These are phyloP conservation scores for Anastatus disparis DNA, from an alignment of 1,140 invertebrate genomes.

Conservation along the genomic window DNA sequence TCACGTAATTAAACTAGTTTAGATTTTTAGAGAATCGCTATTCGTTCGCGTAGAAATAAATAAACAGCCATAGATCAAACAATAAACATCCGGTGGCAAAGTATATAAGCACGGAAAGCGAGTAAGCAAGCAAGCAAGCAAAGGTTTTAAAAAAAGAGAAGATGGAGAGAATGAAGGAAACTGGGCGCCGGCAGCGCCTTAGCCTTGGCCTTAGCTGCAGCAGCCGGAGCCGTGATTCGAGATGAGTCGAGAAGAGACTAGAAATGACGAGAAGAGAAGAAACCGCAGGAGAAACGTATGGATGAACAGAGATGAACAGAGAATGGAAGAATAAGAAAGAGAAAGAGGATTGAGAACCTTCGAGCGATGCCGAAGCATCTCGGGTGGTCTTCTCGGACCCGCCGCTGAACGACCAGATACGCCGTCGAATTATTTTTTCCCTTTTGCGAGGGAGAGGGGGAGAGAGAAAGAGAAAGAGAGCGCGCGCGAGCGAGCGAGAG, in stretches of 20 bases:
- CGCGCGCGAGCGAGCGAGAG: constrained; percentile 6
- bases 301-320: neutral
- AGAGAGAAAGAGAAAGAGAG: constrained; percentile 15
- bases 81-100: constrained; percentile 36
- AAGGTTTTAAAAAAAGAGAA: constrained; percentile 13
- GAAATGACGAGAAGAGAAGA: no score
- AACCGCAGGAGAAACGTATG: neutral
- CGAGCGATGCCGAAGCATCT: constrained; percentile 51
- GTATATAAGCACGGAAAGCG: constrained; percentile 18
- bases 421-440: constrained; percentile 48
- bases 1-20: no score
- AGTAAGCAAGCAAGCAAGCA: constrained; percentile 1
- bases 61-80: constrained; percentile 17
- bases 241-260: constrained; percentile 29
- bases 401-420: constrained; percentile 65
- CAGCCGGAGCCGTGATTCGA: constrained; percentile 2
- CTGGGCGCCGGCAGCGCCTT: constrained; percentile 30
- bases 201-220: neutral
- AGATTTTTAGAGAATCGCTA: no score
- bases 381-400: constrained; percentile 62
- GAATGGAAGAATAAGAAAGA: neutral
- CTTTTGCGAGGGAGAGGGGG: neutral
- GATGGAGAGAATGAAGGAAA: constrained; percentile 32
- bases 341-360: constrained; percentile 56
- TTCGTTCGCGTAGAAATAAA: no score